phyloP scores from a whole-genome alignment of 2,888 invertebrate species.

The Alentia gelatinosa region DNA sequence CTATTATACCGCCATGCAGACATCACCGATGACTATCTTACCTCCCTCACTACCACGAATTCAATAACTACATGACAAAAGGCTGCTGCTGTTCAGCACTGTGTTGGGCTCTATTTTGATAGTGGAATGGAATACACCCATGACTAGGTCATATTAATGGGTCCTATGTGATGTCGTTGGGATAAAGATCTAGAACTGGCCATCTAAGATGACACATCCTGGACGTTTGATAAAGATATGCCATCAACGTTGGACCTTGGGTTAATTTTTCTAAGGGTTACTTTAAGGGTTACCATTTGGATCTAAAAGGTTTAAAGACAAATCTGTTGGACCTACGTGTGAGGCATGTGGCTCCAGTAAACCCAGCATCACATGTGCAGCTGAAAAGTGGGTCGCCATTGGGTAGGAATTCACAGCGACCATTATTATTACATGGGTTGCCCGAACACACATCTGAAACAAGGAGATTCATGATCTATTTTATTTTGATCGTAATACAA shows the following conservation, averaged over 20 bases:
- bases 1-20: too few species aligned
- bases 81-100: too few species aligned
- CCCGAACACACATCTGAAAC: background rate
- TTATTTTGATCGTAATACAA: too few species aligned
- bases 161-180: background rate
- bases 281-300: too few species aligned
- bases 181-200: background rate
- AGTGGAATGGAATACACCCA: too few species aligned
- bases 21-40: too few species aligned
- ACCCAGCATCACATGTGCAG: background rate
- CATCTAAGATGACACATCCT: background rate
- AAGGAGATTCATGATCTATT: too few species aligned
- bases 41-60: too few species aligned
- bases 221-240: background rate
- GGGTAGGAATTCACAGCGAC: background rate
- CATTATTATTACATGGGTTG: background rate
- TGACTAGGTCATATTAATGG: background rate
- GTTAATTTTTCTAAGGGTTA: background rate
- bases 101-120: too few species aligned
- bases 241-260: background rate
- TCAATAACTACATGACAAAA: too few species aligned
- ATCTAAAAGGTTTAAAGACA: too few species aligned
- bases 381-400: background rate
- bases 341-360: background rate
- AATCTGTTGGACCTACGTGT: too few species aligned